These are phyloP conservation scores for Andrena flavipes DNA, from an alignment of 2,888 invertebrate genomes.

Conservation along the genomic window DNA sequence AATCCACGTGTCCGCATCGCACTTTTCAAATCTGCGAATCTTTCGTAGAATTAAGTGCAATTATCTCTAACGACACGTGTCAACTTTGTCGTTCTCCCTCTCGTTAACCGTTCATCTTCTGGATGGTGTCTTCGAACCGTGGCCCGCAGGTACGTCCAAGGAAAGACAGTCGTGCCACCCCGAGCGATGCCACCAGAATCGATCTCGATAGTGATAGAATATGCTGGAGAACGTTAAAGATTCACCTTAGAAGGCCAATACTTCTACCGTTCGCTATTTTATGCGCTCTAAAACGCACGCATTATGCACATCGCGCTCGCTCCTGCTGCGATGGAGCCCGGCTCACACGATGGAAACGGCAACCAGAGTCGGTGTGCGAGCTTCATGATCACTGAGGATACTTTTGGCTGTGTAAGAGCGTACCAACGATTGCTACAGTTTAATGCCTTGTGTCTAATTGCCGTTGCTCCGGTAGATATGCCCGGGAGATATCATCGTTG, in stretches of 20 bases:
- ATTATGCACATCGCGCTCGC: slow-evolving; percentile 78
- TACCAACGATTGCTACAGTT: slow-evolving; percentile 43
- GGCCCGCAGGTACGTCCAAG: too few relatives aligned
- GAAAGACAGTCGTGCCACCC: too few relatives aligned
- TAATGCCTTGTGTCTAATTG: slow-evolving; percentile 71
- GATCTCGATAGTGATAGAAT: background rate
- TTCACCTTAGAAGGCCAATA: slow-evolving; percentile 73
- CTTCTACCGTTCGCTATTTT: slow-evolving; percentile 76
- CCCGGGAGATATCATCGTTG: slow-evolving; percentile 63
- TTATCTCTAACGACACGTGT: background rate
- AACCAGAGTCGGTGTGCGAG: slow-evolving; percentile 18
- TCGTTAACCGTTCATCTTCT: background rate
- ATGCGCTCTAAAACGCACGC: slow-evolving; percentile 84
- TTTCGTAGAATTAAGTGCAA: background rate
- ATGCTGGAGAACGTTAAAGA: slow-evolving; percentile 1
- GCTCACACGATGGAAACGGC: slow-evolving; percentile 47
- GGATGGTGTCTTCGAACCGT: too few relatives aligned
- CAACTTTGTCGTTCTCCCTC: background rate
- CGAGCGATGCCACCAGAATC: background rate
- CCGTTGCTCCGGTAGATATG: slow-evolving; percentile 51
- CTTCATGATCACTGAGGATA: background rate
- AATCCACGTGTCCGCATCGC: background rate
- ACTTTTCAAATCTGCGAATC: background rate
- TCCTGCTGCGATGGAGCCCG: slow-evolving; percentile 68
- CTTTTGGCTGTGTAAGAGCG: slow-evolving; percentile 26